phyloP scores from a whole-genome alignment of 2,888 invertebrate genomes.

The Drosophila greeni region DNA sequence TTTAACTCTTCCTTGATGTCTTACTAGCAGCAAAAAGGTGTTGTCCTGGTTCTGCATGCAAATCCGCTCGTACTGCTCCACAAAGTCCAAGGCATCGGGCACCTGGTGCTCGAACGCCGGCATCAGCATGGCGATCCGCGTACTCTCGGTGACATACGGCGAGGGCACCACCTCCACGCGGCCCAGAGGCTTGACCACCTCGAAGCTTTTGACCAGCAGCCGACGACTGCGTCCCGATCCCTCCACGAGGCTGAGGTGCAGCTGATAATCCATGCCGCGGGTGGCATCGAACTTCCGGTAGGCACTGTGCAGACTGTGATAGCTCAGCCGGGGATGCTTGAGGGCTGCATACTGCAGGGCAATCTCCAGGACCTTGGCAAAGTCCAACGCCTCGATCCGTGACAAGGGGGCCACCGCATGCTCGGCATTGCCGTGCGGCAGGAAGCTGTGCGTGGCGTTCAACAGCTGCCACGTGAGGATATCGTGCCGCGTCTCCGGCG shows the following conservation, averaged over 20 bases:
- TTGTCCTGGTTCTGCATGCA: constrained; percentile 89
- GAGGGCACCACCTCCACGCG: constrained; percentile 93
- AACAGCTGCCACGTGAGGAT: constrained; percentile 92
- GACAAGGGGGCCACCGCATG: constrained; percentile 83
- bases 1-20: not conserved
- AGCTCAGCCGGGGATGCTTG: constrained; percentile 81
- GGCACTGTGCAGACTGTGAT: constrained; percentile 83
- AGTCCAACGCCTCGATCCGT: constrained; percentile 84
- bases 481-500: constrained; percentile 88
- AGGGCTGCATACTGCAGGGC: constrained; percentile 80
- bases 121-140: constrained; percentile 87
- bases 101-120: constrained; percentile 82
- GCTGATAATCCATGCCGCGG: constrained; percentile 90
- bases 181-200: constrained; percentile 90
- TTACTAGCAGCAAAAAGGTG: constrained; percentile 86
- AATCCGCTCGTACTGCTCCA: constrained; percentile 85
- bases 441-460: constrained; percentile 89
- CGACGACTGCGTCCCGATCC: constrained; percentile 45
- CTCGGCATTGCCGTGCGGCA: constrained; percentile 90
- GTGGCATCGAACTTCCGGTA: constrained; percentile 89
- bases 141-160: constrained; percentile 97
- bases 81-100: constrained; percentile 83
- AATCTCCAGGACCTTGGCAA: constrained; percentile 81
- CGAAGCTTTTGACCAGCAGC: constrained; percentile 82
- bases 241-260: constrained; percentile 84